Percentiles rank a stretch among this genome's conserved stretches.
Evolutionary conservation across 92 coral and sea anemone genomes (phyloP).

Genomic region (Pocillopora meandrina): DNA sequence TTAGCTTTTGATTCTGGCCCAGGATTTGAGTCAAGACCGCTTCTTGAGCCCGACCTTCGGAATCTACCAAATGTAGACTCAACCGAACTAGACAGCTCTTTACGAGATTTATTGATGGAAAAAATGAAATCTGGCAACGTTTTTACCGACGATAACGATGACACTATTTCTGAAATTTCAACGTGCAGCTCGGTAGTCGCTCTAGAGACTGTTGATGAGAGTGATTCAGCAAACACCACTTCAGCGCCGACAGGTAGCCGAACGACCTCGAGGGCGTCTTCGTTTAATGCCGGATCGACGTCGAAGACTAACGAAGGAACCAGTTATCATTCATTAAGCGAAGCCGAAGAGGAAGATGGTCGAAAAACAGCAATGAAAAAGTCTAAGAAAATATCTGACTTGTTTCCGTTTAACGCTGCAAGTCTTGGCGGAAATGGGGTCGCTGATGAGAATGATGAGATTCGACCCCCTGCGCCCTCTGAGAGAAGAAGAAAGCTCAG

Average conservation of each 20-base stretch:
- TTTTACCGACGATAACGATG: slow-evolving; percentile 61
- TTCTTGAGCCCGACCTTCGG: slow-evolving; percentile 46
- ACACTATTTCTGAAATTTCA: slow-evolving; percentile 67
- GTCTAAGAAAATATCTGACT: slow-evolving; percentile 69
- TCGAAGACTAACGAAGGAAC: slow-evolving; percentile 33
- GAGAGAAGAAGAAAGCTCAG: slow-evolving; percentile 74
- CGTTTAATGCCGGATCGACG: slow-evolving; percentile 38
- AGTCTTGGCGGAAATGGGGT: slow-evolving; percentile 30
- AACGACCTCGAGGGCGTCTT: slow-evolving; percentile 18
- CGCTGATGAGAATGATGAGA: slow-evolving; percentile 44
- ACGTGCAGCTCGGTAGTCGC: slow-evolving; percentile 69
- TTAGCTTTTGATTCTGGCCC: slow-evolving; percentile 81
- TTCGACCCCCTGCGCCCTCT: slow-evolving; percentile 34
- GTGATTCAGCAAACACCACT: slow-evolving; percentile 5
- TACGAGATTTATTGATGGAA: slow-evolving; percentile 60
- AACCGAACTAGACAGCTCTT: slow-evolving; percentile 53
- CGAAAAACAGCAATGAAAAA: slow-evolving; percentile 33
- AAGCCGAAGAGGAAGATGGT: slow-evolving; percentile 80
- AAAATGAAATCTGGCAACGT: slow-evolving; percentile 27
- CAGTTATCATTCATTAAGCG: slow-evolving; percentile 72
- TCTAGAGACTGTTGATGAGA: slow-evolving; percentile 67
- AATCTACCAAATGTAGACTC: slow-evolving; percentile 60
- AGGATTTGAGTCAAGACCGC: slow-evolving; percentile 56
- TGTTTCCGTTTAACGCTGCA: slow-evolving; percentile 65
- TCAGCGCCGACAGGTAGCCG: slow-evolving; percentile 17